Evolutionary conservation across 2,797 vertebrate genomes (phyloP), one percentile per base, ranked within the genome.

Genomic region (Pelochelys cantorii): DNA sequence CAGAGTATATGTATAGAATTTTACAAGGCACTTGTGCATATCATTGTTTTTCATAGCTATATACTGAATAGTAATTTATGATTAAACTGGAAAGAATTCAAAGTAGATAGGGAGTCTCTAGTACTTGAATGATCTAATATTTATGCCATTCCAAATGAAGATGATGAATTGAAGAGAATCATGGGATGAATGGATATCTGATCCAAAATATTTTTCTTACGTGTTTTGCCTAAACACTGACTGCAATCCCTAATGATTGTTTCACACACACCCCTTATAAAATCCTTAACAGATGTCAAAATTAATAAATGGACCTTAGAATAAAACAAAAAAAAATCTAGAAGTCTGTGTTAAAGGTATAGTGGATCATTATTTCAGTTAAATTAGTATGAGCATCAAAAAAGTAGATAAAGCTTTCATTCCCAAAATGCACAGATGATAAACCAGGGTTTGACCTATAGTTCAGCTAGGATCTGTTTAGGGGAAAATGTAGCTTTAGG

Each of bases 61-160:
- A 83, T 83, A 22, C 37, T 53, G n/a, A 92, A 91, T 5, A 14
- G 81, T 59, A 91, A 79, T 90, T 95, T 84, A 87, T 91, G 22
- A 1, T 81, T 77, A 37, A 91, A 65, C 17, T 68, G 62, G 31
- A 20, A 68, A 68, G 18, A 68, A 68, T 34, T 68, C 7, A 68
- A 68, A 68, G 62, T n/a, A 20, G 31, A 31, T 68, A 34, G 31
- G 31, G 31, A 68, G n/a, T 68, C 31, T 68, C n/a, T 18, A 34
- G 31, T 34, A 68, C 14, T 68, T 68, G 31, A 68, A n/a, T n/a
- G 62, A 68, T 68, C 62, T 34, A 65, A 92, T 78, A 48, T 54
- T 48, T 8, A 79, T 84, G 20, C 34, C 0, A 79, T 71, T 87
- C 93, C 14, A 90, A 90, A 60, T 4, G 29, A 23, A 81, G 7